Conservation (phyloP, 2,797 vertebrate genomes). For the Sebastes goodei region DNA sequence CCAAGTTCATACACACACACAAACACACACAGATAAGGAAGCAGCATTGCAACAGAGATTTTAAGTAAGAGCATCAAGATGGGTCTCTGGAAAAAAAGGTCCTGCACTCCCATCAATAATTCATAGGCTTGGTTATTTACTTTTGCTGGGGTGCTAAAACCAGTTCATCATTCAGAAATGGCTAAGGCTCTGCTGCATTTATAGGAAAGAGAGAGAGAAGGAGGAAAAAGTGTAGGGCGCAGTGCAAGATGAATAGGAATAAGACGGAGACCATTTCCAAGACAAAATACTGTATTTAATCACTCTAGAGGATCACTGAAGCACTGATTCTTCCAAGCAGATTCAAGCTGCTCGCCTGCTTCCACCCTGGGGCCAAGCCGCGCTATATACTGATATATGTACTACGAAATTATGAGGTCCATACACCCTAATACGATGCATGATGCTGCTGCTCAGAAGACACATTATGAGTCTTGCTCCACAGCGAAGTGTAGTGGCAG, state of each 20-base stretch:
- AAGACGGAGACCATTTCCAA: conserved; percentile 44
- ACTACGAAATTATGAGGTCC: conserved; percentile 56
- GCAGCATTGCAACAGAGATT: conserved; percentile 40
- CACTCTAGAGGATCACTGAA: conserved; percentile 26
- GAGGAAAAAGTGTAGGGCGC: neutral
- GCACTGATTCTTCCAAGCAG: conserved; percentile 28
- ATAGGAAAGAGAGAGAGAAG: conserved; percentile 12
- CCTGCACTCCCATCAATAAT: conserved; percentile 71
- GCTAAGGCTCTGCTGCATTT: conserved; percentile 26
- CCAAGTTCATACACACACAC: conserved; percentile 5
- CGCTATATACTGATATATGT: conserved; percentile 59
- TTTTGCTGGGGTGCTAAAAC: conserved; percentile 52
- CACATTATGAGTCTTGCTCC: conserved; percentile 31
- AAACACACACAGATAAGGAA: conserved; percentile 23
- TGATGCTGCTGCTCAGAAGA: conserved; percentile 37
- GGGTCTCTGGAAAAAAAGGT: conserved; percentile 54
- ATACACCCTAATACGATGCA: conserved; percentile 48
- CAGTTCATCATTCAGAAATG: conserved; percentile 65
- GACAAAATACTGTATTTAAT: conserved; percentile 61
- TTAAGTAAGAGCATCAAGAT: conserved; percentile 53
- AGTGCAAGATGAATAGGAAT: conserved; percentile 38
- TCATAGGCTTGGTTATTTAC: conserved; percentile 76
- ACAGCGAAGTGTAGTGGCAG: conserved; percentile 9
- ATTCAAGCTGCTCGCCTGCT: conserved; percentile 25
- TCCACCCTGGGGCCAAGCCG: conserved; percentile 24